Percentiles rank a stretch among this genome's conserved stretches.
These are phyloP conservation scores for Taurulus bubalis DNA, from an alignment of 2,113 vertebrate genomes.

Conservation along the genomic window DNA sequence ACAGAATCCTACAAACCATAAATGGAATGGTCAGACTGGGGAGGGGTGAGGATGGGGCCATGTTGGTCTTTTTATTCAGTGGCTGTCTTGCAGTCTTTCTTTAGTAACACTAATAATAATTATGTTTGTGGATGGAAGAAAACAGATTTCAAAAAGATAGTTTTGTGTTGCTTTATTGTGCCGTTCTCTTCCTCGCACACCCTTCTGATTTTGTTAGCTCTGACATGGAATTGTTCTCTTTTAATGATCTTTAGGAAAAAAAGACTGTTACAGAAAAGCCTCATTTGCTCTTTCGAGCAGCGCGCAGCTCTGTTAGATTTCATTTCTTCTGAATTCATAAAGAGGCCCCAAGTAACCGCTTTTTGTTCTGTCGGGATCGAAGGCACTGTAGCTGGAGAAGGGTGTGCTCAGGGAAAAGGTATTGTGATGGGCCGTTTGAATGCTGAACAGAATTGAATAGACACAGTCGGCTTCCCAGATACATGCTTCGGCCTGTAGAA, in stretches of 20 bases:
- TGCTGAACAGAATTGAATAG: slow-evolving; percentile 85
- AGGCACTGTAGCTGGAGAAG: slow-evolving; percentile 48
- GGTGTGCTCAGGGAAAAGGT: slow-evolving; percentile 65
- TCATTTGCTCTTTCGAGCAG: slow-evolving; percentile 13
- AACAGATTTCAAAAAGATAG: slow-evolving; percentile 50
- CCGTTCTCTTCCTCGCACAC: neutral
- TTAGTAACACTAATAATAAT: slow-evolving; percentile 68
- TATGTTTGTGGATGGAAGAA: slow-evolving; percentile 57
- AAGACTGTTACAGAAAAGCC: slow-evolving; percentile 21
- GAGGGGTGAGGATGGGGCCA: neutral
- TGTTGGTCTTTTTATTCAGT: slow-evolving; percentile 64
- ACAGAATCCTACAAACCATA: slow-evolving; percentile 73
- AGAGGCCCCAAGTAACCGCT: slow-evolving; percentile 40
- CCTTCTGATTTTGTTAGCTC: slow-evolving; percentile 38
- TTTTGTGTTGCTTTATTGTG: slow-evolving; percentile 45
- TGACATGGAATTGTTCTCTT: slow-evolving; percentile 32
- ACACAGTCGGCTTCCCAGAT: slow-evolving; percentile 89
- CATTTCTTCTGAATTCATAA: slow-evolving; percentile 47
- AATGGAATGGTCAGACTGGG: slow-evolving; percentile 65
- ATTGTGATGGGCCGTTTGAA: slow-evolving; percentile 82
- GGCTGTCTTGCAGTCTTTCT: slow-evolving; percentile 51
- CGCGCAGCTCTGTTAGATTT: slow-evolving; percentile 42
- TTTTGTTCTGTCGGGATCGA: slow-evolving; percentile 57
- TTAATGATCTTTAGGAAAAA: slow-evolving; percentile 39
- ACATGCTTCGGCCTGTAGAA: slow-evolving; percentile 91